Evolutionary conservation across 2,888 invertebrate species (phyloP).

Genomic region (Microdon myrmicae): DNA sequence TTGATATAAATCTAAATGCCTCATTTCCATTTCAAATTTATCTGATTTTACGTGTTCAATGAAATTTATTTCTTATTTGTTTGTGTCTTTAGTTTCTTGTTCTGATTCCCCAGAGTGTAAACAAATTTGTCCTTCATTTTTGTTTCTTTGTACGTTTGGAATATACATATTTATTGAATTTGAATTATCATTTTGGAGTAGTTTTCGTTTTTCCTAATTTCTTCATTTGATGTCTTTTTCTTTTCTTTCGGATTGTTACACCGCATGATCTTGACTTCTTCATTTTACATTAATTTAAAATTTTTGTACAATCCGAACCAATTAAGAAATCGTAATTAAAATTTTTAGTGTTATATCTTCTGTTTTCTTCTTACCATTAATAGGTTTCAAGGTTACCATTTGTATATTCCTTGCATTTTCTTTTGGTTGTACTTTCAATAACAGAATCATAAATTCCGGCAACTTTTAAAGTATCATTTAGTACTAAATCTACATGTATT

Average conservation of each 20-base stretch:
- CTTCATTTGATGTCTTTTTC: conserved; percentile 1
- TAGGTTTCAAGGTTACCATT: conserved; percentile 24
- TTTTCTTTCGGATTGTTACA: not conserved
- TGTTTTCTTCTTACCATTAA: conserved; percentile 46
- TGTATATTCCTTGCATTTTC: conserved; percentile 7
- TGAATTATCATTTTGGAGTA: no score
- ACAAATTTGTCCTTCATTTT: no score
- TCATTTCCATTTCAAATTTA: conserved; percentile 20
- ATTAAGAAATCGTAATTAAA: conserved; percentile 47
- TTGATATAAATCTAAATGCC: conserved; percentile 19
- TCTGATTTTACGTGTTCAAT: conserved; percentile 30
- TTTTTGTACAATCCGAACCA: conserved; percentile 38
- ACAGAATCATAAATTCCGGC: conserved; percentile 39
- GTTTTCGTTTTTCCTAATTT: no score
- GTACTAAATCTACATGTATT: conserved; percentile 34
- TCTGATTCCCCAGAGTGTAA: no score
- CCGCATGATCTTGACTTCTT: conserved; percentile 33
- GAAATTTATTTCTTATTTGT: conserved; percentile 34
- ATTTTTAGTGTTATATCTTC: conserved; percentile 29
- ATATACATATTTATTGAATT: no score
- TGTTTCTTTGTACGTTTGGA: no score
- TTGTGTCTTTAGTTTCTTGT: conserved; percentile 5
- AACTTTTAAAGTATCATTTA: conserved; percentile 19
- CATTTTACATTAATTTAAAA: conserved; percentile 34
- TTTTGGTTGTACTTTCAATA: conserved; percentile 25